Evolutionary conservation across 2,797 vertebrate species (phyloP).

Genomic region (Simalia tracyae): DNA sequence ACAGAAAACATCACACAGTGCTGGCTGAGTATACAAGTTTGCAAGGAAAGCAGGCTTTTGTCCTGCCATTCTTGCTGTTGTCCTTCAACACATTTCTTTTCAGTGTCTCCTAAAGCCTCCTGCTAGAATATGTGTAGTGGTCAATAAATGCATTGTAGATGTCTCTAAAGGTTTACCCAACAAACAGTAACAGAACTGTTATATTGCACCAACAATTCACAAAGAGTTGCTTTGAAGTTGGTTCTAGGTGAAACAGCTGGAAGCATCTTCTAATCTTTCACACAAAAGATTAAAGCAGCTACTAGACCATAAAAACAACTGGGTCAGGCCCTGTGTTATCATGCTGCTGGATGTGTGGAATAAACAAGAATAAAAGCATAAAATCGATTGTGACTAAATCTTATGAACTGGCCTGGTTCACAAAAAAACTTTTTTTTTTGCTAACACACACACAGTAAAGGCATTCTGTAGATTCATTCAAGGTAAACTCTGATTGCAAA

Average conservation of each 20-base stretch:
- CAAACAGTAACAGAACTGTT: conserved; percentile 44
- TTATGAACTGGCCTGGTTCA: not conserved
- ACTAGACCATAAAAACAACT: conserved; percentile 27
- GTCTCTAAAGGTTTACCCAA: conserved; percentile 46
- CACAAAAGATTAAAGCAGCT: conserved; percentile 39
- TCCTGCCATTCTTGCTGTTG: conserved; percentile 9
- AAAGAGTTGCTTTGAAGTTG: conserved; percentile 39
- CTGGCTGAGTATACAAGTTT: conserved; percentile 10
- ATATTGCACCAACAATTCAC: conserved; percentile 22
- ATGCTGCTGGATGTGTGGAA: not conserved
- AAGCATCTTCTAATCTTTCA: conserved; percentile 52
- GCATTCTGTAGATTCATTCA: not conserved
- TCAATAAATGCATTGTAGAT: conserved; percentile 38
- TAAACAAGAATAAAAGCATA: conserved; percentile 28
- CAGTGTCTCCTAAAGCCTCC: conserved; percentile 7
- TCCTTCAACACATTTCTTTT: conserved; percentile 30
- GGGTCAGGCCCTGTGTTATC: conserved; percentile 23
- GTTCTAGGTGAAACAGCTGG: conserved; percentile 42
- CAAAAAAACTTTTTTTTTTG: not conserved
- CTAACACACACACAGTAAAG: not conserved
- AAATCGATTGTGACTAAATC: conserved; percentile 17
- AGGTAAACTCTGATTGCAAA: not conserved
- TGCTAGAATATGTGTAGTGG: conserved; percentile 19
- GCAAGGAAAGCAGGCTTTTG: not conserved
- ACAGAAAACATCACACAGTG: conserved; percentile 6